Evolutionary conservation across 2,113 vertebrate genomes (phyloP).

Genomic region (Neogobius melanostomus): DNA sequence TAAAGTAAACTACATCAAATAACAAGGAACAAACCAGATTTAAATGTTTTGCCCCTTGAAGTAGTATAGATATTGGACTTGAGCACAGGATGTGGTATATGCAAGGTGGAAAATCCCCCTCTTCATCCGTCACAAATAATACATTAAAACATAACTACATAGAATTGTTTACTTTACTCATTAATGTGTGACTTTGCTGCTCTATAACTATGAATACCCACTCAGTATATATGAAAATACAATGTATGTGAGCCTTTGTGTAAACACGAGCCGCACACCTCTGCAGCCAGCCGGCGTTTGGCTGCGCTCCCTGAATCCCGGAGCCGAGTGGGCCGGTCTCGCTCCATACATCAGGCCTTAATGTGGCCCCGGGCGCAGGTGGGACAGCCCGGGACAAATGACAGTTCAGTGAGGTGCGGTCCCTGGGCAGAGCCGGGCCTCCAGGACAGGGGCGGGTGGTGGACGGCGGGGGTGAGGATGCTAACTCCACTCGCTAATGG

Average conservation of each 20-base stretch:
- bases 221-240: no score
- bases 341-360: slow-evolving; percentile 70
- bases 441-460: slow-evolving; percentile 47
- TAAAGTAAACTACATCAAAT: no score
- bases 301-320: slow-evolving; percentile 23
- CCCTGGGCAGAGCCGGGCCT: slow-evolving; percentile 55
- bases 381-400: slow-evolving; percentile 64
- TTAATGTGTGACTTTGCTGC: no score
- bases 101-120: no score
- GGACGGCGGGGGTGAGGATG: slow-evolving; percentile 17
- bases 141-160: no score
- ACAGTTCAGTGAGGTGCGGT: slow-evolving; percentile 64
- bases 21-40: no score
- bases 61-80: no score
- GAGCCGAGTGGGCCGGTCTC: slow-evolving; percentile 30
- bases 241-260: neutral
- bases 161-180: no score
- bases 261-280: slow-evolving; percentile 2
- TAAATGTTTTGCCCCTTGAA: no score
- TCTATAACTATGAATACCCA: no score
- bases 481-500: slow-evolving; percentile 69
- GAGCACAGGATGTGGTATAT: no score
- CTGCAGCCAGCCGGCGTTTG: neutral
- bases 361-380: slow-evolving; percentile 49
- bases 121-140: no score